Percentiles rank a stretch among this genome's conserved stretches.
These are phyloP conservation scores for Polydrusus pterygomalis DNA, from an alignment of 2,888 invertebrate species.

Conservation along the genomic window DNA sequence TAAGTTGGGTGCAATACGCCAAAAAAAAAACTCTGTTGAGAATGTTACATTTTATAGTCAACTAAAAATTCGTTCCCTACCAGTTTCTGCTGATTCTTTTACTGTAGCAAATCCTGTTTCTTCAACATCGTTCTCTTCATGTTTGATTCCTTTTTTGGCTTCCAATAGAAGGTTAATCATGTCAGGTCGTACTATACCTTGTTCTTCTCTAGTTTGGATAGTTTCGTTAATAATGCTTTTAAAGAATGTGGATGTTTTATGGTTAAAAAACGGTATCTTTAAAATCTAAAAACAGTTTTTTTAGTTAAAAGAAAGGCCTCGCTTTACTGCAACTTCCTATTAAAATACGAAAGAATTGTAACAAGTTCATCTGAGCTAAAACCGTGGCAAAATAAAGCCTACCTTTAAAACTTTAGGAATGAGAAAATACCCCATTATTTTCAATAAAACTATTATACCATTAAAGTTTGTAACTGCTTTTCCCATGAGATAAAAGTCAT, in stretches of 20 bases:
- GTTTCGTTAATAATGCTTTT: conserved; percentile 56
- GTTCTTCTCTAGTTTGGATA: conserved; percentile 59
- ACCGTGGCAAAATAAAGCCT: background rate
- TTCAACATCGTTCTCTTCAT: conserved; percentile 16
- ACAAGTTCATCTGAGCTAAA: too few species aligned
- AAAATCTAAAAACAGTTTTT: conserved; percentile 20
- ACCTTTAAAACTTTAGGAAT: background rate
- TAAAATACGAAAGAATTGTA: too few species aligned
- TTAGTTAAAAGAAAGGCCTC: too few species aligned
- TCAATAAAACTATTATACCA: too few species aligned
- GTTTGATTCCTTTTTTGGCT: conserved; percentile 70
- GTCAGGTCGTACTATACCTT: conserved; percentile 61
- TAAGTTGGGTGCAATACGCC: too few species aligned
- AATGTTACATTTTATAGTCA: too few species aligned
- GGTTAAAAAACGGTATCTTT: background rate
- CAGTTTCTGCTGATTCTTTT: conserved; percentile 30
- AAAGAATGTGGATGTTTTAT: conserved; percentile 46
- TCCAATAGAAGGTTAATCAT: conserved; percentile 76
- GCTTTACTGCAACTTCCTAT: too few species aligned
- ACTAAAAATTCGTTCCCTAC: conserved; percentile 2
- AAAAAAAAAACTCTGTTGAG: too few species aligned
- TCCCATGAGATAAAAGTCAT: too few species aligned
- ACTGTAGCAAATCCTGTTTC: conserved; percentile 49
- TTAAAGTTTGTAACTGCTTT: too few species aligned
- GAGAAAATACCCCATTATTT: too few species aligned